phyloP scores from a whole-genome alignment of 2,797 vertebrate genomes.

The Lindbergichthys nudifrons region DNA sequence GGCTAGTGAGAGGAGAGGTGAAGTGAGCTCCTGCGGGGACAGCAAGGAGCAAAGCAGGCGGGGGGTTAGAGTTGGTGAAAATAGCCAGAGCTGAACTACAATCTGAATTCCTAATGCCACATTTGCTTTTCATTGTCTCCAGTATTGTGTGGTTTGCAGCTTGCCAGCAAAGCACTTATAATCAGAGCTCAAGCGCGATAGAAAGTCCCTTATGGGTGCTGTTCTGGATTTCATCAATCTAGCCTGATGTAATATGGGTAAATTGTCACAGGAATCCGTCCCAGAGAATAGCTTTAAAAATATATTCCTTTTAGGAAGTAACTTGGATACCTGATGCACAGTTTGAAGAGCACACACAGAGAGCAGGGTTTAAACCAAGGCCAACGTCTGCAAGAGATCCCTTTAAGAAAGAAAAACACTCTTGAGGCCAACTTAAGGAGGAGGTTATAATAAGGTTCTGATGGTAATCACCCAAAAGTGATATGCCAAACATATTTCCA shows the following conservation, averaged over 20 bases:
- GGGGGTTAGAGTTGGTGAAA: slow-evolving; percentile 59
- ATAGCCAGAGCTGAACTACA: slow-evolving; percentile 62
- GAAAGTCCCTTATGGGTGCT: slow-evolving; percentile 55
- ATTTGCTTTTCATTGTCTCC: slow-evolving; percentile 62
- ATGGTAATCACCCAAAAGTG: too few relatives aligned
- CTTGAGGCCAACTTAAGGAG: too few relatives aligned
- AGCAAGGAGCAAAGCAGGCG: slow-evolving; percentile 47
- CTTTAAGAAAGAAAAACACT: too few relatives aligned
- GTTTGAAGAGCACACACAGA: neutral
- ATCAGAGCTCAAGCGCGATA: slow-evolving; percentile 58
- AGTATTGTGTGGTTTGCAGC: slow-evolving; percentile 39
- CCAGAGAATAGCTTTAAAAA: slow-evolving; percentile 33
- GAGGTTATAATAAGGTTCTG: too few relatives aligned
- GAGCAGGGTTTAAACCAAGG: neutral
- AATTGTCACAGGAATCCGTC: slow-evolving; percentile 42
- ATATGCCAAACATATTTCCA: too few relatives aligned
- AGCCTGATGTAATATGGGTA: slow-evolving; percentile 45
- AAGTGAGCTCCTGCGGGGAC: slow-evolving; percentile 62
- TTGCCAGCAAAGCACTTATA: slow-evolving; percentile 65
- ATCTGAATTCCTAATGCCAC: slow-evolving; percentile 65
- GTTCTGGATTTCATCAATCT: slow-evolving; percentile 65
- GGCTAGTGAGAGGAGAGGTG: slow-evolving; percentile 69
- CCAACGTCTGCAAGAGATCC: too few relatives aligned
- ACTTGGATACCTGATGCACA: neutral
- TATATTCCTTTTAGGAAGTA: neutral